These are phyloP conservation scores for Sprattus sprattus DNA, from an alignment of 2,113 vertebrate species.

Conservation along the genomic window DNA sequence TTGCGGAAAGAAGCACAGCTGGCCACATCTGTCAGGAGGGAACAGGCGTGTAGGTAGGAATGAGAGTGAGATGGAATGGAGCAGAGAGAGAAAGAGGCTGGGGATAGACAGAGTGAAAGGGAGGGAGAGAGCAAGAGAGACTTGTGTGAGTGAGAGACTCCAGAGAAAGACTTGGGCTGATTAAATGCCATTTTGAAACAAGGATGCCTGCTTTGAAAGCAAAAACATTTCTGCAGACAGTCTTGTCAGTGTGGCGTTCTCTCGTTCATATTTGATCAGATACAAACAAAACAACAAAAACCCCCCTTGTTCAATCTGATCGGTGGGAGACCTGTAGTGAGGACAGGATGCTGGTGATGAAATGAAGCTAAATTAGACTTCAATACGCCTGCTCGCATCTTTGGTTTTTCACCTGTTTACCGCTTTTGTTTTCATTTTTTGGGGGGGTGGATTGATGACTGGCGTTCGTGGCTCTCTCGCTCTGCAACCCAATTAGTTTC, in stretches of 20 bases:
- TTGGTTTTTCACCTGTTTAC: neutral
- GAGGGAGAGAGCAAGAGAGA: neutral
- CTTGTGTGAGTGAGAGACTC: neutral
- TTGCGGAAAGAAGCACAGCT: neutral
- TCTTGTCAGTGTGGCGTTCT: too few relatives aligned
- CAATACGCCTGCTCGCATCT: neutral
- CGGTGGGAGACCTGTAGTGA: neutral
- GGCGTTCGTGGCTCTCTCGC: neutral
- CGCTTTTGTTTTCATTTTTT: neutral
- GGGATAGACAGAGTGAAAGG: neutral
- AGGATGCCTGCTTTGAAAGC: too few relatives aligned
- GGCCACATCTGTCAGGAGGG: neutral
- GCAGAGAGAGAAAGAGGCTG: neutral
- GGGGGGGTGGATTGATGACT: neutral
- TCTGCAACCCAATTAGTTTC: neutral
- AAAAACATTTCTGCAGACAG: too few relatives aligned
- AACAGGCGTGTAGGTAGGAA: neutral
- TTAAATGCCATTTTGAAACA: too few relatives aligned
- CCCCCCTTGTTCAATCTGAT: too few relatives aligned
- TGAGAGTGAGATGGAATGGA: slow-evolving; percentile 12
- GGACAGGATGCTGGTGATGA: neutral
- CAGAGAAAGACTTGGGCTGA: neutral
- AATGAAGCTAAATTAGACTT: neutral
- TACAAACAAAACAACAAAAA: too few relatives aligned
- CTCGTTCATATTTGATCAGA: too few relatives aligned